Evolutionary conservation across 2,113 vertebrate species (phyloP).

Genomic region (Capricornis sumatraensis): DNA sequence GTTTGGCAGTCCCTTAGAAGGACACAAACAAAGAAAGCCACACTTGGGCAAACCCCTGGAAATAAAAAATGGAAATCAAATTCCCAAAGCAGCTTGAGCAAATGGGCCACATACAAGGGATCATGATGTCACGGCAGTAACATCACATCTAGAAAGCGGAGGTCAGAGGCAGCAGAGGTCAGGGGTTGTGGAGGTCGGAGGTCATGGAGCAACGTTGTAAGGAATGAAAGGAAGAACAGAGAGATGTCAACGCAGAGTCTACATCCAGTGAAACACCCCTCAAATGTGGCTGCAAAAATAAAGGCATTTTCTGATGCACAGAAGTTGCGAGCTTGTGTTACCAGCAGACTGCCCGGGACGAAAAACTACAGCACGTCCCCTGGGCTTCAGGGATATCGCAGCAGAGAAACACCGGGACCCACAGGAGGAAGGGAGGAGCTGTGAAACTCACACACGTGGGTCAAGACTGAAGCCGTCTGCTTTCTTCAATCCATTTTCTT

Average conservation of each 20-base stretch:
- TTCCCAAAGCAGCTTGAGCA: neutral
- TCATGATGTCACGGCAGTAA: accelerated
- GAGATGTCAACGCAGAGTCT: neutral
- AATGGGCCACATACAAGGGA: neutral
- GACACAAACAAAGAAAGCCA: neutral
- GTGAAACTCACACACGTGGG: neutral
- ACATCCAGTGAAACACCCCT: neutral
- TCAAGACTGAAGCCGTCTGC: neutral
- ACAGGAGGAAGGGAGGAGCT: too few species aligned
- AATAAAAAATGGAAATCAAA: neutral
- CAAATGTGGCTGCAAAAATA: neutral
- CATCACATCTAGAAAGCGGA: neutral
- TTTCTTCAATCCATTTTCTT: neutral
- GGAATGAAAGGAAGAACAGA: neutral
- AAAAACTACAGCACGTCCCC: neutral
- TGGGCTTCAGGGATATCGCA: neutral
- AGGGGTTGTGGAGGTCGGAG: neutral
- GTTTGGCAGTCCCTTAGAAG: neutral
- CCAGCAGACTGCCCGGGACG: neutral
- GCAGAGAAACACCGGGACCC: neutral
- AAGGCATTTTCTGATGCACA: neutral
- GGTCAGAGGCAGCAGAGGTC: too few species aligned
- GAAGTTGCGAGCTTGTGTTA: neutral
- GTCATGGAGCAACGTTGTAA: neutral
- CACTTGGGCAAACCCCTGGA: neutral